Evolutionary conservation across 2,113 vertebrate species (phyloP), one percentile per base, ranked within the genome.

Genomic region (Lasiurus borealis): DNA sequence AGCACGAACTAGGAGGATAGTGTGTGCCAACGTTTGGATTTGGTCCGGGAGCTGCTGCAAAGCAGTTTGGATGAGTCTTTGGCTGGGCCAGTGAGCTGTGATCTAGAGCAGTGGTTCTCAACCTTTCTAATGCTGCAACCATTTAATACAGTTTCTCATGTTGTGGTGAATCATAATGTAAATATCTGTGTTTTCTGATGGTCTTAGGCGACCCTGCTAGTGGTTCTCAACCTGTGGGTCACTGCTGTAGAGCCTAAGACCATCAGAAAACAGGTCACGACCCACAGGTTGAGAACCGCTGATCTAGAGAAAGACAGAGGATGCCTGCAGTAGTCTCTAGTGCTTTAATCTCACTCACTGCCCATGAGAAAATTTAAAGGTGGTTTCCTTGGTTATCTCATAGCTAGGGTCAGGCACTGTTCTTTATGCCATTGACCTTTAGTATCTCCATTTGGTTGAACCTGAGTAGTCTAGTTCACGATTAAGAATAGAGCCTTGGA

Each of bases 401-500:
- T 1, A 31, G 21, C 66, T 72, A 5, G 44, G 82, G 25, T 72
- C 8, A 75, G 73, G 36, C 50, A 4, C 0, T 23, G 18, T 52
- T 85, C 31, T 87, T 48, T 44, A 48, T 46, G 27, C 34, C 40
- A 40, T 1, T 89, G 48, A 89, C 46, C 89, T 90, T 57, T 50
- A 62, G 57, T 50, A 66, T 48, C 46, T 83, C 15, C 27, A 69
- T 88, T 90, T 84, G 18, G 54, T 78, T 96, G 80, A 83, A 72
- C 14, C 6, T 29, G 84, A 73, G 6, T 46, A 25, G 80, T 84
- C 34, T 27, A 87, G 36, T 16, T 80, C 52, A 80, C 13, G 50
- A 77, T 62, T 75, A 88, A 21, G 34, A 88, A 85, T 19, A 80
- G 16, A 88, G 6, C 16, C 59, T 95, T 73, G 81, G 83, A 66